Percentiles rank a stretch among this genome's conserved stretches.
phyloP scores from a whole-genome alignment of 2,113 vertebrate species.

The Panurus biarmicus region DNA sequence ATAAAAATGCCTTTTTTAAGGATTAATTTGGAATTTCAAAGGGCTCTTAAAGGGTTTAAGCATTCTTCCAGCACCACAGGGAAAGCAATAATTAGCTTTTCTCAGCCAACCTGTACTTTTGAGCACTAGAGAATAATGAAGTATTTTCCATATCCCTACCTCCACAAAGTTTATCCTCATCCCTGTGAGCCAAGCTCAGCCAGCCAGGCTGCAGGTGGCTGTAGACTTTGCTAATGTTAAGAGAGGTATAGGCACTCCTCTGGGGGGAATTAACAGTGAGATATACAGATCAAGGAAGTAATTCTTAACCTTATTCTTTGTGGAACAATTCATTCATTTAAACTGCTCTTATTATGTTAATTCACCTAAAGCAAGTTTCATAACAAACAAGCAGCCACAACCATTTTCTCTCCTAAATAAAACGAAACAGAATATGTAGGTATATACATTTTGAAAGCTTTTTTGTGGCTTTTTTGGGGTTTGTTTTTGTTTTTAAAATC shows the following conservation, averaged over 20 bases:
- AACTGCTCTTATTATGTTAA: background rate
- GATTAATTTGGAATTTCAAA: background rate
- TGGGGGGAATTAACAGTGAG: background rate
- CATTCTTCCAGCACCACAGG: background rate
- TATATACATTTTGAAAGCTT: background rate
- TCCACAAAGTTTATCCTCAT: background rate
- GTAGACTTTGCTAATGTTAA: background rate
- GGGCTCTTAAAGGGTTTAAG: background rate
- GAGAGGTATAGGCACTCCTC: background rate
- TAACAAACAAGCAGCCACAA: background rate
- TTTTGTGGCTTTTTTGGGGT: too few relatives aligned
- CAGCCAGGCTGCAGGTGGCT: background rate
- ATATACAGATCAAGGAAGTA: background rate
- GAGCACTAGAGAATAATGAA: background rate
- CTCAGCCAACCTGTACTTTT: background rate
- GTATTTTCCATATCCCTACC: background rate
- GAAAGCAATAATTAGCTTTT: conserved; percentile 9
- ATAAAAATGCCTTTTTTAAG: background rate
- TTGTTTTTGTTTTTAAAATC: background rate
- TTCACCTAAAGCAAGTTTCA: background rate
- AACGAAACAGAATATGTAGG: background rate
- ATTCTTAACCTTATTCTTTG: background rate
- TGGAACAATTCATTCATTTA: background rate
- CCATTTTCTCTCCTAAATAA: background rate
- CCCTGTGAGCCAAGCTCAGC: background rate